phyloP scores from a whole-genome alignment of 2,888 invertebrate species.

The Aquatica leii region DNA sequence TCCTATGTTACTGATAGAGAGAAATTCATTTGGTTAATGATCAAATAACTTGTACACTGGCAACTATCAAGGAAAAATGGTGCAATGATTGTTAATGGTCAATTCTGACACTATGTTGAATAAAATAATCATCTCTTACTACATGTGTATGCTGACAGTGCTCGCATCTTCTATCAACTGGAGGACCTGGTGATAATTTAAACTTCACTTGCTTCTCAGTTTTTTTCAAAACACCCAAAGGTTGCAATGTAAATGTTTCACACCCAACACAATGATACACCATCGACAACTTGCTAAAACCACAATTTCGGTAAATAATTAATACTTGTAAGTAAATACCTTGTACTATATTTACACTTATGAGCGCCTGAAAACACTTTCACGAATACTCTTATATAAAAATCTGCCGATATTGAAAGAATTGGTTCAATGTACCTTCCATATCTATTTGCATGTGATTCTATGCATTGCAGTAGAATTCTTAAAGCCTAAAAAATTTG shows the following conservation, averaged over 20 bases:
- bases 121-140: slow-evolving; percentile 62
- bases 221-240: slow-evolving; percentile 72
- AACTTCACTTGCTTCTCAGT: slow-evolving; percentile 69
- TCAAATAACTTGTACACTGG: no score
- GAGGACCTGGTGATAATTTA: slow-evolving; percentile 74
- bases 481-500: slow-evolving; percentile 77
- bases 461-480: slow-evolving; percentile 89
- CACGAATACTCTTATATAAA: slow-evolving; percentile 95
- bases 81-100: no score
- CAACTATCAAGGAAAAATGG: no score
- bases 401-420: slow-evolving; percentile 92
- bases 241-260: slow-evolving; percentile 79
- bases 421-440: slow-evolving; percentile 92
- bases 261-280: slow-evolving; percentile 93
- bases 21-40: no score
- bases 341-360: slow-evolving; percentile 86
- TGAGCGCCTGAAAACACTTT: slow-evolving; percentile 80
- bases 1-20: no score
- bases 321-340: slow-evolving; percentile 61
- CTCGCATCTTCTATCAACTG: slow-evolving; percentile 71
- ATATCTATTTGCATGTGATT: slow-evolving; percentile 91
- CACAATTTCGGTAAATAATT: not conserved
- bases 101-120: no score
- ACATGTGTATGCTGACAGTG: slow-evolving; percentile 81
- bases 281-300: slow-evolving; percentile 81